Evolutionary conservation across 2,113 vertebrate species (phyloP).

Genomic region (Regulus satrapa): DNA sequence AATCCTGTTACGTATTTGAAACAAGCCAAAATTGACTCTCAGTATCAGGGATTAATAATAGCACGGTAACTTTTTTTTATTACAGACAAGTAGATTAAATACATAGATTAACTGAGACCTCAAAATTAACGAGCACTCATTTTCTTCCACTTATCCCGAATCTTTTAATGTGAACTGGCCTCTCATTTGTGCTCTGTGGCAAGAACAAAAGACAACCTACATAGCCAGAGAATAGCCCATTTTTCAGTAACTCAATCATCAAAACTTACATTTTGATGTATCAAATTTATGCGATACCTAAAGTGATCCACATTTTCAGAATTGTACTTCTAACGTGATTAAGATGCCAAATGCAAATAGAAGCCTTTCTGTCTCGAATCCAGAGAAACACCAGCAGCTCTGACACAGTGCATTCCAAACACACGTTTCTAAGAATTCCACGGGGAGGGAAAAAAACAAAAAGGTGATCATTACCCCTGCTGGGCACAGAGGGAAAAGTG

Average conservation of each 20-base stretch:
- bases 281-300: neutral
- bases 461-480: neutral
- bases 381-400: neutral
- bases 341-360: neutral
- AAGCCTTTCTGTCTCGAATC: neutral
- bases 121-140: neutral
- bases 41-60: neutral
- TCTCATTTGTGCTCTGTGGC: neutral
- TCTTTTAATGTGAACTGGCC: slow-evolving; percentile 22
- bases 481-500: neutral
- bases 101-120: neutral
- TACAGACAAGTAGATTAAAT: neutral
- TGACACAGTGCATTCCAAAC: neutral
- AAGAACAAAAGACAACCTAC: slow-evolving; percentile 17
- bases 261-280: slow-evolving; percentile 28
- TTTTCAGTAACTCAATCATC: neutral
- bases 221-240: neutral
- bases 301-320: neutral
- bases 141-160: slow-evolving; percentile 10
- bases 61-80: neutral
- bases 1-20: neutral
- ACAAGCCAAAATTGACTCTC: neutral
- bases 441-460: neutral
- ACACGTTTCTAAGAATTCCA: neutral
- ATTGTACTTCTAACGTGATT: neutral